Evolutionary conservation across 2,113 vertebrate genomes (phyloP), one percentile per base, ranked within the genome.

Genomic region (Tyrannus savana): DNA sequence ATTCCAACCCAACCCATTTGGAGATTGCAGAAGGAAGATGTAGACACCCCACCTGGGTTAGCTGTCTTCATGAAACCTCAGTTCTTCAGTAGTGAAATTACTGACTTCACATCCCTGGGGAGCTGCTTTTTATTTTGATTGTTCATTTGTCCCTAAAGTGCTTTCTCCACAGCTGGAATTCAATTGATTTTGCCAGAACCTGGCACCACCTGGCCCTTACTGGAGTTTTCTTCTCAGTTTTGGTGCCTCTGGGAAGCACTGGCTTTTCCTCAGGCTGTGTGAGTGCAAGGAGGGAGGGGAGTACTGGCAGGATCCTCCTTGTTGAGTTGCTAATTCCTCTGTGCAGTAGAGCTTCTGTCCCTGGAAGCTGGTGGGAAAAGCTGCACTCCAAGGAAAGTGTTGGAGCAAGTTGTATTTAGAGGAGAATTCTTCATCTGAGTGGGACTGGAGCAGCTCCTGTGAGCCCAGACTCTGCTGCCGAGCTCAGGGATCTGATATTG

Each of bases 321-420:
- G 64, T 19, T 49, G 93, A 95, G 68, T 62, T 91, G 84, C 86
- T 93, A 84, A 95, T 94, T 92, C 67, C 41, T 79, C 39, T 81
- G 37, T 80, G 30, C 35, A 76, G 76, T 37, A 90, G 25, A 49
- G 55, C 78, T 91, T 90, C 78, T 96, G 71, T 92, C 83, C 75
- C 79, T 89, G 66, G 81, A 84, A 95, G 62, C 68, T 83, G 3
- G 12, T 8, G 14, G 66, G 66, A 93, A 88, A 84, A 86, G 39
- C 60, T 88, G 6, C 3, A 3, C n/a, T 90, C 75, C 64, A 90
- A 56, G 42, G 53, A 69, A 85, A 89, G 75, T 52, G 53, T 52
- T 93, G 37, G 44, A 89, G 44, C 41, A 64, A 62, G 71, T 88
- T 90, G 12, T 66, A 19, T 92, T 90, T 55, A 66, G 76, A 77